Conservation (phyloP, 2,113 vertebrate genomes). For the Lipophrys pholis region DNA sequence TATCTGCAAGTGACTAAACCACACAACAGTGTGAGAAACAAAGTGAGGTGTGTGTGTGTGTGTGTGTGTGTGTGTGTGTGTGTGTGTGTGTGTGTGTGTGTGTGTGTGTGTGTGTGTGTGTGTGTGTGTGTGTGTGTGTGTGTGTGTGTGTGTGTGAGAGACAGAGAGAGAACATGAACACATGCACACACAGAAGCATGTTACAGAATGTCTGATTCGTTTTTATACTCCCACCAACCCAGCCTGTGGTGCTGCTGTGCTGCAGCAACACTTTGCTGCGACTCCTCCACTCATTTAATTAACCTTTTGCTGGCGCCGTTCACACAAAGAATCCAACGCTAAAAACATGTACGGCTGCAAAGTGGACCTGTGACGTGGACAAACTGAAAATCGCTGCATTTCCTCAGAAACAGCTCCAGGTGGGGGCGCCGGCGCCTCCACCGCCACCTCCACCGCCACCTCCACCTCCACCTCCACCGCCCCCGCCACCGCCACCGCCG, state of each 20-base stretch:
- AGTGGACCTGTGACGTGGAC: constrained; percentile 35
- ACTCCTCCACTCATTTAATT: constrained; percentile 76
- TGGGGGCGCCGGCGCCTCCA: too few relatives aligned
- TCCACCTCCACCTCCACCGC: too few relatives aligned
- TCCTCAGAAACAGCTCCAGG: constrained; percentile 34
- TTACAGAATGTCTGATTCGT: constrained; percentile 59
- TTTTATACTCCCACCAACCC: constrained; percentile 67
- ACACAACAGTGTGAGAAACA: too few relatives aligned
- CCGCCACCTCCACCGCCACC: too few relatives aligned
- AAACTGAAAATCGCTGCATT: constrained; percentile 40
- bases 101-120: constrained; percentile 5
- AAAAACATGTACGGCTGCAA: constrained; percentile 37
- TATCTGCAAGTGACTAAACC: too few relatives aligned
- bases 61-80: not conserved
- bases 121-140: not conserved
- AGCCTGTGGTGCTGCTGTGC: constrained; percentile 67
- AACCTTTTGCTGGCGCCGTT: constrained; percentile 68
- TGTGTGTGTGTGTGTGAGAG: constrained; percentile 9
- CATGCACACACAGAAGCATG: constrained; percentile 50
- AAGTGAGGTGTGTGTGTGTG: constrained; percentile 30
- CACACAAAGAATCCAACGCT: constrained; percentile 46
- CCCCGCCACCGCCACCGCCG: not conserved
- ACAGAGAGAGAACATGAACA: constrained; percentile 49
- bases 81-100: not conserved
- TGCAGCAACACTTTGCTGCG: constrained; percentile 56